Evolutionary conservation across 2,888 invertebrate species (phyloP), one percentile per base, ranked within the genome.

Genomic region (Drosophila crucigera): DNA sequence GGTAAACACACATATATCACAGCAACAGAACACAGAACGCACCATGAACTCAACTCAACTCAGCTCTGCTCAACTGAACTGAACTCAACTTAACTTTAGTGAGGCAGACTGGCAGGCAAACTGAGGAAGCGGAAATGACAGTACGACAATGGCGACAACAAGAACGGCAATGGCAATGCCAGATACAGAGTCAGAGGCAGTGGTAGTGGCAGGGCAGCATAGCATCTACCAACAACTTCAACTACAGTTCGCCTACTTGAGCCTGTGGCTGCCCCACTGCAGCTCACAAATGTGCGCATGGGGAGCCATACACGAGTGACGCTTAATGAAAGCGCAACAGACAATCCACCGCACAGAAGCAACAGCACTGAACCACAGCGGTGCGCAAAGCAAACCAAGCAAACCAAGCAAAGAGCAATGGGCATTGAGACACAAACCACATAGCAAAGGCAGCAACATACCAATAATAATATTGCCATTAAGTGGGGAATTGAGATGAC

Each of bases 251-350:
- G 77, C 83, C 70, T 79, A 76, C 76, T 84, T 87, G 80, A 73
- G 73, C 55, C 47, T 73, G 50, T 49, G 47, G 68, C 56, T 64
- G 66, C 25, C 55, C 39, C 39, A 56, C n/a, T 52, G 60, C 68
- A 68, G 59, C 68, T 62, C 64, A 69, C 68, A 82, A 82, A 83
- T 82, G 78, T 74, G 65, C 83, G 76, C 82, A 76, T 79, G 73
- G 90, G 90, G 85, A 80, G 80, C 68, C 82, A 74, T 84, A 87
- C 84, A 87, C 85, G 83, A 89, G 90, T 89, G 85, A 67, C 78
- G 88, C 90, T 83, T 88, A 82, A 90, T 85, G 90, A 88, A 84
- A 89, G 85, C 88, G 90, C 90, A 89, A 84, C 84, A 89, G 88
- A 74, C 80, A 73, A 63, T 22, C 39, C 41, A 58, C 41, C 70